Evolutionary conservation across 2,888 invertebrate species (phyloP), one percentile per base, ranked within the genome.

Genomic region (Melitaea athalia): DNA sequence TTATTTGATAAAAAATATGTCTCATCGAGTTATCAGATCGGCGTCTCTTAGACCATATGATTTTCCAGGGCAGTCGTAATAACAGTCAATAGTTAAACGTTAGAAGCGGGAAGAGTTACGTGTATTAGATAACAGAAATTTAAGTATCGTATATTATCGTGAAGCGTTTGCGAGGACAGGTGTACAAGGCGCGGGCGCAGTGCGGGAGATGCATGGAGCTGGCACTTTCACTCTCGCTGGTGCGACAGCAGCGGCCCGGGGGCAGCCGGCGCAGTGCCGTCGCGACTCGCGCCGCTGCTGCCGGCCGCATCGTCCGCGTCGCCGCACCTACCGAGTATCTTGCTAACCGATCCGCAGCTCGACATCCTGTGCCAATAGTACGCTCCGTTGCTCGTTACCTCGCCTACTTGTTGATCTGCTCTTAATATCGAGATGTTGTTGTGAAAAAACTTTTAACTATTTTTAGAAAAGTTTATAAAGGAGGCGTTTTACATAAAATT

Each of bases 201-300:
- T 67, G 64, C 70, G 70, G 71, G 74, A 79, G 85, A 88, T 90
- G 88, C 86, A 79, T 79, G 83, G 81, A 85, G 82, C 82, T 83
- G 83, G 85, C 85, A 91, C 92, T 92, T 92, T 92, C 92, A 92
- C 92, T 92, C 83, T 91, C 89, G 83, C 71, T 72, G 83, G 82
- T 80, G 82, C 81, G 85, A 79, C 84, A 81, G 75, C 79, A 78
- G 80, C 77, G 76, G 80, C 72, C 79, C 60, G 76, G 81, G 77
- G 77, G 83, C 83, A 82, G 73, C 73, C 72, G 77, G 74, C 76
- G 78, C 82, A 87, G 90, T 89, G 89, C 86, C 84, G 86, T 84
- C 85, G 87, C 87, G 88, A 5, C 24, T 24, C 24, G 24, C 47
- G 47, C 79, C 79, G 75, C 81, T 85, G 84, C 82, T 82, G 85